These are phyloP conservation scores for Hemibates koningsi DNA, from an alignment of 2,113 vertebrate genomes.

Conservation along the genomic window DNA sequence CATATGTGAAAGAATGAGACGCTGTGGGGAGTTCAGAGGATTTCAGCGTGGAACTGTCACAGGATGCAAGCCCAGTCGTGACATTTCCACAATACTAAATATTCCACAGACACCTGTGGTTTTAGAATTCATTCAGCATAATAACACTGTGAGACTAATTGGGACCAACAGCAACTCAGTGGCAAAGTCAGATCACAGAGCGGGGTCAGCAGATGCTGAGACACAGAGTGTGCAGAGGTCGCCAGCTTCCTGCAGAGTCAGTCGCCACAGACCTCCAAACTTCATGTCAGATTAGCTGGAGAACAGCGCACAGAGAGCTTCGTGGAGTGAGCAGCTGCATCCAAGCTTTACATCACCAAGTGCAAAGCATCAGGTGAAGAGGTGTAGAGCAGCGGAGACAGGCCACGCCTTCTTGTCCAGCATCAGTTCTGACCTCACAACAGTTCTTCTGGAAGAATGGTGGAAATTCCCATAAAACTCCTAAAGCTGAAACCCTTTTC, in stretches of 20 bases:
- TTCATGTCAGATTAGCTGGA: accelerated
- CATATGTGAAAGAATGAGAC: neutral
- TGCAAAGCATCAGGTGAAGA: neutral
- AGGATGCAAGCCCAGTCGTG: neutral
- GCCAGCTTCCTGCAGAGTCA: neutral
- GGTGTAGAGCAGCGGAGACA: neutral
- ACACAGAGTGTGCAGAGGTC: neutral
- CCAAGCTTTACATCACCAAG: neutral
- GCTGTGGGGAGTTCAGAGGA: neutral
- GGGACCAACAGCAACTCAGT: neutral
- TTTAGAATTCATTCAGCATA: neutral
- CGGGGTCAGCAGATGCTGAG: neutral
- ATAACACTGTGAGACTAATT: neutral
- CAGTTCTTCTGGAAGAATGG: neutral
- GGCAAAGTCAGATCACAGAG: neutral
- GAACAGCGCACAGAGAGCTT: neutral
- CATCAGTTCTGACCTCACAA: neutral
- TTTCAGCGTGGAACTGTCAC: neutral
- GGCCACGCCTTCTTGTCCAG: neutral
- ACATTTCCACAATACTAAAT: neutral
- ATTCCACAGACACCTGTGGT: neutral
- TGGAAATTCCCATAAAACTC: neutral
- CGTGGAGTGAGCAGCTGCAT: neutral
- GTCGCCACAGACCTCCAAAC: neutral
- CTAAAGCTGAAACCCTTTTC: neutral